Conservation (phyloP, 2,113 vertebrate species). For the Plecotus auritus region DNA sequence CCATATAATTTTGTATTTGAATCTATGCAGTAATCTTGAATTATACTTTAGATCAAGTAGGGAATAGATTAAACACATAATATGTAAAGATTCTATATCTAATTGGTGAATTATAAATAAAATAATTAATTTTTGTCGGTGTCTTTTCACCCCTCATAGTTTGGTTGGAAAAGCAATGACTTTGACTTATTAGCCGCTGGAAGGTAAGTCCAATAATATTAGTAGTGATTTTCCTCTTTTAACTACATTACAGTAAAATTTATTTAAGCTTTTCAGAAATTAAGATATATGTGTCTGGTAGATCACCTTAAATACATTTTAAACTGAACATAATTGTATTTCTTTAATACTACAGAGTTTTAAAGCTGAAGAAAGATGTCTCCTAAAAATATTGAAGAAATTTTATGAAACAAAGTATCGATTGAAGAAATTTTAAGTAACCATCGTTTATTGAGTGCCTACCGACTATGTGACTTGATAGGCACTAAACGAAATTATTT, state of each 20-base stretch:
- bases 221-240: neutral
- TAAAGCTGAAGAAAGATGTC: neutral
- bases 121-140: neutral
- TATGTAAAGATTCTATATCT: neutral
- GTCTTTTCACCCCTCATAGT: conserved; percentile 77
- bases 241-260: neutral
- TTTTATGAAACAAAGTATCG: neutral
- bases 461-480: neutral
- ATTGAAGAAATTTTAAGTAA: too few relatives aligned
- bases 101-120: neutral
- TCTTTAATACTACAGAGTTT: neutral
- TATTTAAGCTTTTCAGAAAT: neutral
- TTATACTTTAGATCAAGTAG: neutral
- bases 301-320: neutral
- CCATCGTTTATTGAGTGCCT: neutral
- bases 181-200: conserved; percentile 89
- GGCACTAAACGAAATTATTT: neutral
- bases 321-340: neutral
- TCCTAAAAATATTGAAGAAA: neutral
- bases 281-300: neutral
- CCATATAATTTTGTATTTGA: neutral
- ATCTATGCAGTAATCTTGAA: neutral
- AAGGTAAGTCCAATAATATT: conserved; percentile 81
- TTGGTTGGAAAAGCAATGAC: conserved; percentile 86
- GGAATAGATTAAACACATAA: neutral